Evolutionary conservation across 2,797 vertebrate species (phyloP), one percentile per base, ranked within the genome.

Genomic region (Florisuga fusca): DNA sequence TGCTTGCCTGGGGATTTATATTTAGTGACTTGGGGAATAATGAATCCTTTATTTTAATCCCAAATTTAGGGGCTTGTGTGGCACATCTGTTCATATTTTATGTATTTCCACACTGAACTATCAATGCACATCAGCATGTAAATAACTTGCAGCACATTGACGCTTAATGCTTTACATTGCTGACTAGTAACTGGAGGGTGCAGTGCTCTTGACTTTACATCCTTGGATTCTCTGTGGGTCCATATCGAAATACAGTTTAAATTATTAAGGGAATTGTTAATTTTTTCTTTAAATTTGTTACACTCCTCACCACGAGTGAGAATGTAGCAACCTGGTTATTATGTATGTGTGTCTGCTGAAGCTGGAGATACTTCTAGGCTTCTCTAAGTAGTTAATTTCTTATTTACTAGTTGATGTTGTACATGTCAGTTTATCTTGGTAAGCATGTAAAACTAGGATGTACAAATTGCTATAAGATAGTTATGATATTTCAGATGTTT

Each of bases 21-120:
- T 87, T 92, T 89, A 84, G 43, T 75, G 25, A 84, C 15, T 64
- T 88, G 46, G 84, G 15, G 57, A 90, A 77, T 93, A 92, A 90
- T 36, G 45, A 92, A 83, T 86, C 45, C 48, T 46, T 81, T 76
- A 68, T 53, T 91, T 87, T 57, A 90, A 75, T 91, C 41, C 41
- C 68, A 51, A n/a, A 81, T 66, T 46, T 33, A 81, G 21, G 31
- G 13, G n/a, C 87, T 86, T 87, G 29, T 22, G 3, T 85, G 72
- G 36, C 54, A 63, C 21, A 92, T 89, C 50, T 87, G 12, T 76
- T 81, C 14, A 29, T 71, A 54, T 69, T 79, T 90, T 89, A 33
- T 53, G 0, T 61, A 55, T 72, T 93, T 87, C 51, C n/a, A 79
- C 38, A 59, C 41, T 77, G 53, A 84, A 61, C 71, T 68, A 76